These are phyloP conservation scores for Xestoiulus laeticollis DNA, from an alignment of 2,888 invertebrate genomes.

Conservation along the genomic window DNA sequence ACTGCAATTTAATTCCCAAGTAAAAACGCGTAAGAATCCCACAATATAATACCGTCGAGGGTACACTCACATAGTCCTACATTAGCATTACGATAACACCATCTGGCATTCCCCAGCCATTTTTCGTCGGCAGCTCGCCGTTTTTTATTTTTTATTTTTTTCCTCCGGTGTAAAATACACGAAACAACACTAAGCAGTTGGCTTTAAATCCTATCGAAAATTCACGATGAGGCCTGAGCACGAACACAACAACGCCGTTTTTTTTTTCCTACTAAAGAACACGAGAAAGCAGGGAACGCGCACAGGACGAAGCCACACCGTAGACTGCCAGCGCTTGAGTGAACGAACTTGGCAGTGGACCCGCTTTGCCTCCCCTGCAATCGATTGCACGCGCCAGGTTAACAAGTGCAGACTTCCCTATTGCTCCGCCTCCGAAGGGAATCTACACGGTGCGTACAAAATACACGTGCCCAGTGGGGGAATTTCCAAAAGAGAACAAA, in stretches of 20 bases:
- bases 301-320: background rate
- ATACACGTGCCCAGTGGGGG: no score
- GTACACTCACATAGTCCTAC: background rate
- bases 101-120: slow-evolving; percentile 21
- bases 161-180: background rate
- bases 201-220: background rate
- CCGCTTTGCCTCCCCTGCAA: no score
- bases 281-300: background rate
- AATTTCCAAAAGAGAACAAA: no score
- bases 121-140: background rate
- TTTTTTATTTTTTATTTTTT: background rate
- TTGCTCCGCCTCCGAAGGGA: background rate
- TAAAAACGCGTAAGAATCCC: background rate
- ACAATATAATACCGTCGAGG: background rate
- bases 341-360: background rate
- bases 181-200: background rate
- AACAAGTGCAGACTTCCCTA: background rate
- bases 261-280: background rate
- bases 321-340: background rate
- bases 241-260: background rate
- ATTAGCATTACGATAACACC: background rate
- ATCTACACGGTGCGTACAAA: background rate
- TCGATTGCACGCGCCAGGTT: background rate
- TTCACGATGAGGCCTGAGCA: background rate
- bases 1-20: background rate